These are phyloP conservation scores for Thumatha senex DNA, from an alignment of 2,888 invertebrate species.

Conservation along the genomic window DNA sequence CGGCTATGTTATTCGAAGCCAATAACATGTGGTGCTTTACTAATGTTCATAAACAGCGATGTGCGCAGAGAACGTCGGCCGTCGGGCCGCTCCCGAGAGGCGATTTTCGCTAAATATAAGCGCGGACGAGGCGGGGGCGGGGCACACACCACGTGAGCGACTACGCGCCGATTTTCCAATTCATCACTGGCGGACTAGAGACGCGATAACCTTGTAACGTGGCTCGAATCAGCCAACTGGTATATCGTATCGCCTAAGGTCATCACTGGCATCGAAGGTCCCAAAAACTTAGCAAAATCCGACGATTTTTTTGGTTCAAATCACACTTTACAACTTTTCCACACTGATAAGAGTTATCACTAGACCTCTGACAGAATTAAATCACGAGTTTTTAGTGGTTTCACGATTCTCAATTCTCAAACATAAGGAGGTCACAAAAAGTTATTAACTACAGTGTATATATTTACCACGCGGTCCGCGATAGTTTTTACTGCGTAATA, in stretches of 20 bases:
- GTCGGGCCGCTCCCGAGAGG: constrained; percentile 79
- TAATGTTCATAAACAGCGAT: constrained; percentile 77
- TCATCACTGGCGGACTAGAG: constrained; percentile 79
- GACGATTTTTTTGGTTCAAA: constrained; percentile 53
- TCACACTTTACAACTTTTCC: constrained; percentile 72
- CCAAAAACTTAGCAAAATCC: constrained; percentile 57
- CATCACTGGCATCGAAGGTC: constrained; percentile 54
- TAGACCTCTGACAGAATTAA: constrained; percentile 36
- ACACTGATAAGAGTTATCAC: constrained; percentile 76
- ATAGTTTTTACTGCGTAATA: constrained; percentile 79
- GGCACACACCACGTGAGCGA: constrained; percentile 80
- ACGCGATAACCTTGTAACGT: constrained; percentile 83
- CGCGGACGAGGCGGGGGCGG: constrained; percentile 75
- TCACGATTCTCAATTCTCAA: constrained; percentile 18
- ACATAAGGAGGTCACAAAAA: constrained; percentile 35
- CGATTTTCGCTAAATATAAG: constrained; percentile 83
- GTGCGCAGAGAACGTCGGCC: constrained; percentile 64
- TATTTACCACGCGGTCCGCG: constrained; percentile 78
- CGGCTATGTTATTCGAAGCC: constrained; percentile 77
- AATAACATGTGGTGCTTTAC: constrained; percentile 80
- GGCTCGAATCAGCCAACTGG: constrained; percentile 67
- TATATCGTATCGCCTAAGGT: constrained; percentile 60
- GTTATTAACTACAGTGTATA: constrained; percentile 54
- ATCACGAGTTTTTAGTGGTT: constrained; percentile 30
- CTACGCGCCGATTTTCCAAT: constrained; percentile 84